Conservation (phyloP, 2,888 invertebrate genomes). For the Harpalus rubripes region DNA sequence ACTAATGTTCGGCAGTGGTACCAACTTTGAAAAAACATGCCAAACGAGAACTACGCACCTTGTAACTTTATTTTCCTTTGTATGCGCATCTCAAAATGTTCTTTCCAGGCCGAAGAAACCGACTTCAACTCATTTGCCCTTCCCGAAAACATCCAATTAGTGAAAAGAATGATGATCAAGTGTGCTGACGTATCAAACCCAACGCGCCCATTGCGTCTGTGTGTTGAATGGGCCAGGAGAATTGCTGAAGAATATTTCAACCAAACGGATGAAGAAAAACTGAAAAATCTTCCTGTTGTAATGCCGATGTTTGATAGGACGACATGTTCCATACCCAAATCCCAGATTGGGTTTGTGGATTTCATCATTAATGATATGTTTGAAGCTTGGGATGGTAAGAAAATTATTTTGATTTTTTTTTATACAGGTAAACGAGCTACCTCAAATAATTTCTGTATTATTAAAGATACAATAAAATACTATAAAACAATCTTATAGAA, state of each 20-base stretch:
- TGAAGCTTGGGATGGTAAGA: constrained; percentile 95
- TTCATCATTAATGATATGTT: constrained; percentile 99
- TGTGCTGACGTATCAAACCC: constrained; percentile 99
- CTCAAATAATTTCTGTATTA: too few relatives aligned
- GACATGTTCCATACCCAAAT: constrained; percentile 97
- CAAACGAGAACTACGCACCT: too few relatives aligned
- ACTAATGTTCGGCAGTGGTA: too few relatives aligned
- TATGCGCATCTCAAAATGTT: too few relatives aligned
- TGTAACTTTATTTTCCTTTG: too few relatives aligned
- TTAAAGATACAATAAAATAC: too few relatives aligned
- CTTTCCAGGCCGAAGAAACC: constrained; percentile 60
- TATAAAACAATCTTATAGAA: too few relatives aligned
- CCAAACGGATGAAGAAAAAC: constrained; percentile 98
- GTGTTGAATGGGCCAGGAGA: constrained; percentile 95
- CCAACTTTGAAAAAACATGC: too few relatives aligned
- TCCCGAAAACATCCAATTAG: constrained; percentile 90
- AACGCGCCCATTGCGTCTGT: constrained; percentile 89
- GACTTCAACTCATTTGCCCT: constrained; percentile 78
- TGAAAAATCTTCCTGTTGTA: constrained; percentile 92
- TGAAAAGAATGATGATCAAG: constrained; percentile 98
- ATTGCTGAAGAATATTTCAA: constrained; percentile 99
- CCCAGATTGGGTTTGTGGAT: constrained; percentile 98
- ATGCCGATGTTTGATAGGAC: constrained; percentile 99
- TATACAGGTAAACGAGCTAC: too few relatives aligned
- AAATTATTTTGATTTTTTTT: too few relatives aligned